These are phyloP conservation scores for Atherinosoma microstoma DNA, from an alignment of 2,797 vertebrate species.

Conservation along the genomic window DNA sequence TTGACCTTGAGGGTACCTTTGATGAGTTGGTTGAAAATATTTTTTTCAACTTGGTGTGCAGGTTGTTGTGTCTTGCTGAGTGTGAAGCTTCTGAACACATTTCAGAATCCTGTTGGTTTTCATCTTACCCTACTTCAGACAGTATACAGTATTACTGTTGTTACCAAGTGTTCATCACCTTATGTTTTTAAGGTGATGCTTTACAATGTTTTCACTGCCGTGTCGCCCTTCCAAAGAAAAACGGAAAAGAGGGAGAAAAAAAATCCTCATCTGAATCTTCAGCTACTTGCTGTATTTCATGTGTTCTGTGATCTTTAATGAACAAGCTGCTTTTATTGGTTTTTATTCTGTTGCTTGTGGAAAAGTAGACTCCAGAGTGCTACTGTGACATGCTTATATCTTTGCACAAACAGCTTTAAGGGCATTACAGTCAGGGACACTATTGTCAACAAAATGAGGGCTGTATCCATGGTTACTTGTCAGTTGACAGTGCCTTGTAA, in stretches of 20 bases:
- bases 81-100: neutral
- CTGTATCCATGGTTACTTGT: conserved; percentile 70
- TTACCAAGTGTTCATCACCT: conserved; percentile 1
- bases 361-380: conserved; percentile 13
- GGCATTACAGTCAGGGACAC: conserved; percentile 46
- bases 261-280: conserved; percentile 4
- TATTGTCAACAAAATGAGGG: conserved; percentile 42
- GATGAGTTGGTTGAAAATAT: conserved; percentile 6
- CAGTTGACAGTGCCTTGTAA: conserved; percentile 74
- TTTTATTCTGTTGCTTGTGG: conserved; percentile 14
- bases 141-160: conserved; percentile 8
- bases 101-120: neutral
- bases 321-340: neutral
- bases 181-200: conserved; percentile 15
- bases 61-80: conserved; percentile 20
- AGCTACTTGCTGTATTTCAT: conserved; percentile 11
- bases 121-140: neutral
- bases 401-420: conserved; percentile 52
- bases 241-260: no score
- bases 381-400: conserved; percentile 42
- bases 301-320: conserved; percentile 4
- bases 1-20: conserved; percentile 2
- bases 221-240: neutral
- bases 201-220: conserved; percentile 11
- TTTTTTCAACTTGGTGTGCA: conserved; percentile 21